Base-by-base conservation (phyloP, 2,113 vertebrate species). In the Monopterus albus region DNA sequence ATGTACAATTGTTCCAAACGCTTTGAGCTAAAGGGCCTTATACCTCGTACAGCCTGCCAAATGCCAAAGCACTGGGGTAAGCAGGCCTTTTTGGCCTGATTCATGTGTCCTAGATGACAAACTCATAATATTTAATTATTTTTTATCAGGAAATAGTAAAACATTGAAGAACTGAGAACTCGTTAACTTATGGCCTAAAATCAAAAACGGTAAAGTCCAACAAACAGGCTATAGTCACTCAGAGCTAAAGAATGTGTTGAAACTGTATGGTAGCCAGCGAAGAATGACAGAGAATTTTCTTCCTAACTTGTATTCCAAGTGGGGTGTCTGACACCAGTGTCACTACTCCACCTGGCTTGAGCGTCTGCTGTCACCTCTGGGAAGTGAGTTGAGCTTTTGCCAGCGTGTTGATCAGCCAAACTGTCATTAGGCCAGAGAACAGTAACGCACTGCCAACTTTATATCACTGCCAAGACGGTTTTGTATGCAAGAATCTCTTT, bases 301-400 rank as follows among this genome's bases (percentile, higher is more conserved):
- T 26, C 66, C 43, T 23, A 55, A 82, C 67, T 75, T 71, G 46
- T 70, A 67, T 78, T 78, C 59, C 36, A 45, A 72, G 72, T 60
- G 40, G 63, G 65, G 50, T 4, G 63, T 81, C 60, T 87, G 81
- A 82, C 81, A 83, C 75, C 51, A 33, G 8, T 75, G 78, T 82
- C 76, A 74, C 62, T 9, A 71, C 75, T 84, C 79, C 80, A 89
- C 82, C 84, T 85, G 85, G 70, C 66, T 55, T 42, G 39, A 66
- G 69, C 76, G 45, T 75, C 72, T 85, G 83, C 76, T 68, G 50
- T 77, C 86, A 84, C 86, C 84, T 87, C 79, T 72, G 59, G 83
- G 82, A 53, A 72, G 73, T 25, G 47, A 66, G 73, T 53, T 76
- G 78, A 79, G 72, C 40, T 21, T 39, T 31, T 61, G 74, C 84